phyloP scores from a whole-genome alignment of 2,113 vertebrate species.

The Poeciliopsis prolifica region DNA sequence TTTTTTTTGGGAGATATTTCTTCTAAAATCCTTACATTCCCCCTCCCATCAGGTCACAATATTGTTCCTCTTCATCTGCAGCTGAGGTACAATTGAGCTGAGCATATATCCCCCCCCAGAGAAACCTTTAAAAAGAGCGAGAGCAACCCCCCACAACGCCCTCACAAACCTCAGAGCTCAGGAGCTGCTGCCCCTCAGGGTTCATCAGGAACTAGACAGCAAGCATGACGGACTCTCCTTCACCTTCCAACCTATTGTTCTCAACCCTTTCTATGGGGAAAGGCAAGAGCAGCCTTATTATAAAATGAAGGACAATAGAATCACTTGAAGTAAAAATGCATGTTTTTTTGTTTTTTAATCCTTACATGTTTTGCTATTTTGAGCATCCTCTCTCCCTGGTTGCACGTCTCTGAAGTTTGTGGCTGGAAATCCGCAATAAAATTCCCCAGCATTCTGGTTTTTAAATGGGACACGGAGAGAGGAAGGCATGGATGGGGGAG shows the following conservation, averaged over 20 bases:
- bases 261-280: constrained; percentile 13
- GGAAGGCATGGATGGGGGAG: constrained; percentile 29
- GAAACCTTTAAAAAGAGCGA: constrained; percentile 39
- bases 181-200: constrained; percentile 44
- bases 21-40: constrained; percentile 28
- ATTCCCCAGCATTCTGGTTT: constrained; percentile 24
- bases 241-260: constrained; percentile 57
- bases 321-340: constrained; percentile 24
- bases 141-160: neutral
- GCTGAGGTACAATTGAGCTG: constrained; percentile 53
- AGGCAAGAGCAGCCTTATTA: neutral
- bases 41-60: constrained; percentile 37
- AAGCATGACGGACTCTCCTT: constrained; percentile 42
- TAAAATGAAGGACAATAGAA: constrained; percentile 11
- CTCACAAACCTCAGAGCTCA: constrained; percentile 42
- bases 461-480: constrained; percentile 37
- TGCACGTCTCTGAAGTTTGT: neutral
- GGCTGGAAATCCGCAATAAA: constrained; percentile 18
- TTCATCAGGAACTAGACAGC: constrained; percentile 55
- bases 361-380: neutral
- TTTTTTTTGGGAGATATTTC: constrained; percentile 10
- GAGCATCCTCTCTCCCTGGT: neutral
- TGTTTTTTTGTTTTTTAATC: neutral
- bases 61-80: constrained; percentile 61
- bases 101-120: constrained; percentile 57